A percentile compares a stretch with the other conserved stretches of the same genome.
phyloP scores from a whole-genome alignment of 2,113 vertebrate genomes.

The Pitta sordida region DNA sequence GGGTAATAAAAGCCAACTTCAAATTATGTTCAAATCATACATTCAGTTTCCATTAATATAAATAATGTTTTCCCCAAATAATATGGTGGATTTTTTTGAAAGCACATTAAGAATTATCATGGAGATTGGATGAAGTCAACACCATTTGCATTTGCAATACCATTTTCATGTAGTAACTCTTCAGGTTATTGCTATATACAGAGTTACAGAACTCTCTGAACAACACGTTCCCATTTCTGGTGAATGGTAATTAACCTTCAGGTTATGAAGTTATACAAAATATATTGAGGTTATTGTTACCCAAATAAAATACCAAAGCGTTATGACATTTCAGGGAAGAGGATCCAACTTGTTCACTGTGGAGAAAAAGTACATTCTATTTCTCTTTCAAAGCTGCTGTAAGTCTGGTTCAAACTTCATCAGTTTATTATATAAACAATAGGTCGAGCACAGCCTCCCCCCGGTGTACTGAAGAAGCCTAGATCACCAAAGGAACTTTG shows the following conservation, averaged over 20 bases:
- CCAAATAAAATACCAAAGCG: constrained; percentile 1
- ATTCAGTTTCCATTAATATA: neutral
- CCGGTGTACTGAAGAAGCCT: neutral
- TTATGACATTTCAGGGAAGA: neutral
- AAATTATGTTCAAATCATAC: neutral
- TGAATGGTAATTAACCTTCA: constrained; percentile 15
- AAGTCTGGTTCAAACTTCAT: neutral
- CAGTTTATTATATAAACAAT: too few relatives aligned
- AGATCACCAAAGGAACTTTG: neutral
- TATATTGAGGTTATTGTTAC: neutral
- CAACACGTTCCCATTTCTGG: neutral
- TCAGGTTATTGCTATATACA: neutral
- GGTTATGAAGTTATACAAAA: neutral
- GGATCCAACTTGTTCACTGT: neutral
- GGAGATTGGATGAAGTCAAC: neutral
- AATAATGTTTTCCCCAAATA: neutral
- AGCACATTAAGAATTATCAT: neutral
- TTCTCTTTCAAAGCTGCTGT: neutral
- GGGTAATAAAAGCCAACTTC: neutral
- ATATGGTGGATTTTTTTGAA: neutral
- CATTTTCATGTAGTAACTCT: neutral
- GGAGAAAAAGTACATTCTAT: neutral
- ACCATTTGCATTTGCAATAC: neutral
- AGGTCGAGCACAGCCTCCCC: too few relatives aligned
- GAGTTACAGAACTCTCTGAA: neutral